phyloP scores from a whole-genome alignment of 92 coral and sea anemone species.

The Anthopleura xanthogrammica region DNA sequence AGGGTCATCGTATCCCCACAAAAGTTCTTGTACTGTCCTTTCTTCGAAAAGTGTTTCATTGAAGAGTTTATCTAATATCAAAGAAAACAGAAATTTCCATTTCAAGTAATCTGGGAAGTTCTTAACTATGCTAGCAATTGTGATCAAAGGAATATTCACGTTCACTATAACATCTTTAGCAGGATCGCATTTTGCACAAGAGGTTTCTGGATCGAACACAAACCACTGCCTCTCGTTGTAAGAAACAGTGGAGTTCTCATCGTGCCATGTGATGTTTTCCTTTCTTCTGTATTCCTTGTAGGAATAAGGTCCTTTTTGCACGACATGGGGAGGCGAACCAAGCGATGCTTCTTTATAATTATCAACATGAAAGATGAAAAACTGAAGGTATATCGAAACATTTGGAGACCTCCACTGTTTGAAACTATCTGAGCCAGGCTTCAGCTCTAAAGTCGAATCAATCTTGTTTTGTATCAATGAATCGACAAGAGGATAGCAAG shows the following conservation, averaged over 20 bases:
- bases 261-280: constrained; percentile 73
- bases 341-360: constrained; percentile 57
- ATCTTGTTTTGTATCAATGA: constrained; percentile 67
- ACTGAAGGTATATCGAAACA: constrained; percentile 74
- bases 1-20: constrained; percentile 93
- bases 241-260: constrained; percentile 52
- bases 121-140: constrained; percentile 57
- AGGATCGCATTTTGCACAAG: constrained; percentile 75
- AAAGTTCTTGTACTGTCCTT: constrained; percentile 71
- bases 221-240: constrained; percentile 79
- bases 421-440: constrained; percentile 60
- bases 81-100: constrained; percentile 34
- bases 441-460: constrained; percentile 58
- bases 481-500: constrained; percentile 65
- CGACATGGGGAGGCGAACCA: constrained; percentile 56
- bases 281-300: constrained; percentile 79
- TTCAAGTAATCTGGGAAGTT: constrained; percentile 25
- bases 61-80: constrained; percentile 34
- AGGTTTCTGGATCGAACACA: constrained; percentile 73
- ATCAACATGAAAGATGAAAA: constrained; percentile 59
- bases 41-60: constrained; percentile 52
- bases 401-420: constrained; percentile 78
- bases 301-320: constrained; percentile 86
- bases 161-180: constrained; percentile 46
- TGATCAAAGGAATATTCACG: constrained; percentile 76